Evolutionary conservation across 2,797 vertebrate genomes (phyloP).

Genomic region (Typhlichthys eigenmanni): DNA sequence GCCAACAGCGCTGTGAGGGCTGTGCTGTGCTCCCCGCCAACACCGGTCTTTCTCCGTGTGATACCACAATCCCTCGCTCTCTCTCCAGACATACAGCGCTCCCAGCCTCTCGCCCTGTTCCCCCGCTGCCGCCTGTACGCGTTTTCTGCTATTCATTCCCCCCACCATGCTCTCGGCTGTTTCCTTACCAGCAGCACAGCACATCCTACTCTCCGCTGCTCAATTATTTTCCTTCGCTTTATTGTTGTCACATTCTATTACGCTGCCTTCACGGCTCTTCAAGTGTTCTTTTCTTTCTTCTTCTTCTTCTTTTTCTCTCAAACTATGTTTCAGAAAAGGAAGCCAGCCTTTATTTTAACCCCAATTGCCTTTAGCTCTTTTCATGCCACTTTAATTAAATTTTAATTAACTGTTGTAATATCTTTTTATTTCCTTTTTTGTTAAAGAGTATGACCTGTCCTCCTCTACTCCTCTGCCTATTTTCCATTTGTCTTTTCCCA

Average conservation of each 20-base stretch:
- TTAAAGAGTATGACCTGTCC: neutral
- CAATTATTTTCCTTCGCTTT: neutral
- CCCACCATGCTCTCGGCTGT: slow-evolving; percentile 9
- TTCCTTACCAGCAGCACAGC: neutral
- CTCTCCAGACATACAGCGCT: slow-evolving; percentile 12
- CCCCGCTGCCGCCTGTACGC: slow-evolving; percentile 31
- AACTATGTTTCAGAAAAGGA: no score
- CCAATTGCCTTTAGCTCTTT: no score
- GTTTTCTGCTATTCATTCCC: slow-evolving; percentile 42
- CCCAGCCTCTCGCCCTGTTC: slow-evolving; percentile 7
- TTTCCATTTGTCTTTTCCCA: slow-evolving; percentile 16
- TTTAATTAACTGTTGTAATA: slow-evolving; percentile 10
- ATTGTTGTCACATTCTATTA: no score
- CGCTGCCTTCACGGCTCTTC: no score
- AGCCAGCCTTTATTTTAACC: no score
- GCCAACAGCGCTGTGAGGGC: slow-evolving; percentile 59
- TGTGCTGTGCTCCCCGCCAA: slow-evolving; percentile 54
- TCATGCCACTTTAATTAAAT: neutral
- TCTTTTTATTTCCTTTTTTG: neutral
- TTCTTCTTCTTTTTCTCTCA: no score
- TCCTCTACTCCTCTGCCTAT: neutral
- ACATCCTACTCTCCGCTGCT: neutral
- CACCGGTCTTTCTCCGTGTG: slow-evolving; percentile 32
- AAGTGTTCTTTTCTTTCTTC: no score
- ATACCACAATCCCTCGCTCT: slow-evolving; percentile 17